Evolutionary conservation across 2,113 vertebrate species (phyloP), one percentile per base, ranked within the genome.

Genomic region (Zosterops pallidus): DNA sequence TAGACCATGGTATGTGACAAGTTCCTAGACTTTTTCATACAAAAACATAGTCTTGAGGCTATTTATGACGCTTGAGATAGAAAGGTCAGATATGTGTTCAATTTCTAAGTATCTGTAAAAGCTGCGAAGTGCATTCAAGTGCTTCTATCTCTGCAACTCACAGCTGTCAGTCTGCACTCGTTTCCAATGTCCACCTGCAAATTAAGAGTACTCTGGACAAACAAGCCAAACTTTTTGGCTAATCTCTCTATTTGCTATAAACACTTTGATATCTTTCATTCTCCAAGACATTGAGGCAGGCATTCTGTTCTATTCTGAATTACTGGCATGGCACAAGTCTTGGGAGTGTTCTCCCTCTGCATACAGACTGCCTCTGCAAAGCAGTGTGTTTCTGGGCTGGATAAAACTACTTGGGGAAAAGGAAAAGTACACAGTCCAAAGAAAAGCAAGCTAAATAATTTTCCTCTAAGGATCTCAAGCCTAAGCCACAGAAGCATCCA

Each of bases 31-130:
- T 91, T 85, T 86, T 42, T 41, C 24, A 35, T 69, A 33, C 18
- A 80, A 82, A 89, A 87, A 35, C 47, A 55, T 33, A 64, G 14
- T 57, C 63, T 91, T 91, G 44, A 85, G 49, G 55, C 49, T 89
- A 70, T 94, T 91, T 90, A 41, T 60, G 60, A 83, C 62, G 79
- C 53, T 76, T 80, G 55, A 78, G 28, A 72, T 35, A 33, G 63
- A 68, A 93, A 89, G 31, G 76, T 78, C 86, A 84, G 29, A 41
- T 68, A 71, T 71, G 17, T 46, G 14, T 83, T 85, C 67, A 56
- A 52, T 87, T 93, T 81, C 62, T 77, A 85, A 92, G 55, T 42
- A 63, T 33, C 50, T 79, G 35, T 62, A 82, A 93, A 94, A 94
- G 20, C 64, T 65, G 33, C 29, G 84, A 63, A 65, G 20, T 65